Conservation (phyloP, 2,113 vertebrate species). For the Equus przewalskii region DNA sequence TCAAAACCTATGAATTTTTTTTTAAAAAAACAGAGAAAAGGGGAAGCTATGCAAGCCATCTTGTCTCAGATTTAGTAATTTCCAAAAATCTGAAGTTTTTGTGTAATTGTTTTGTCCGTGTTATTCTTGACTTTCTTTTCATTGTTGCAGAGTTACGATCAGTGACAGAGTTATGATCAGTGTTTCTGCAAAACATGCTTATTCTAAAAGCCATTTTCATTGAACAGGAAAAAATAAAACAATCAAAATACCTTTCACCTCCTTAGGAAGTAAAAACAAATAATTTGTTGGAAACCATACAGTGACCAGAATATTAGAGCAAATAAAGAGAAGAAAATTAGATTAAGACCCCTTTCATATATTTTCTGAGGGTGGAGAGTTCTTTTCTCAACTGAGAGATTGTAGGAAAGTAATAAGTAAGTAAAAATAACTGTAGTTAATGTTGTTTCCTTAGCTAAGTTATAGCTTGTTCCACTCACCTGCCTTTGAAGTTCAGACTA, state of each 20-base stretch:
- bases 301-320: slow-evolving; percentile 51
- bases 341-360: slow-evolving; percentile 3
- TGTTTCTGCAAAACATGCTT: slow-evolving; percentile 51
- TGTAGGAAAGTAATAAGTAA: slow-evolving; percentile 41
- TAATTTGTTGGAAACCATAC: slow-evolving; percentile 52
- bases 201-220: slow-evolving; percentile 60
- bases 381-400: slow-evolving; percentile 36
- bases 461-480: slow-evolving; percentile 20
- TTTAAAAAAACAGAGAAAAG: background rate
- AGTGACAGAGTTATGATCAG: slow-evolving; percentile 15
- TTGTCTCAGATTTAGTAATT: slow-evolving; percentile 52
- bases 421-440: background rate
- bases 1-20: slow-evolving; percentile 46
- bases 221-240: background rate
- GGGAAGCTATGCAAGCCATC: background rate
- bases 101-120: slow-evolving; percentile 24
- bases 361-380: slow-evolving; percentile 38
- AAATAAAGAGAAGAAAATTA: slow-evolving; percentile 71
- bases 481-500: slow-evolving; percentile 58
- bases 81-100: background rate
- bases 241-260: background rate
- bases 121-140: slow-evolving; percentile 50
- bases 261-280: slow-evolving; percentile 52
- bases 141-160: background rate
- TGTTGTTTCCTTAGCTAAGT: slow-evolving; percentile 56